Evolutionary conservation across 2,113 vertebrate genomes (phyloP).

Genomic region (Plotosus lineatus): DNA sequence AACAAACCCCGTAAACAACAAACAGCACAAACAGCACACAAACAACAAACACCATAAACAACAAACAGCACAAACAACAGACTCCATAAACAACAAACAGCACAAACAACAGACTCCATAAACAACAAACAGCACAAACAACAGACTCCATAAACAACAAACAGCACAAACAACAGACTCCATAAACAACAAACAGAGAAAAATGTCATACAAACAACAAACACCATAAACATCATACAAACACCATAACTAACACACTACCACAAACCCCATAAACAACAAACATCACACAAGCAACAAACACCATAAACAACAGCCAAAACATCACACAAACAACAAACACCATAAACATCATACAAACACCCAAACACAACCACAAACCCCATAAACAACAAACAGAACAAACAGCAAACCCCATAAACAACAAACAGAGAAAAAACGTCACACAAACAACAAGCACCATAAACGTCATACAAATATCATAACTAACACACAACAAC

Average conservation of each 20-base stretch:
- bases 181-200: neutral
- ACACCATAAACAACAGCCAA: neutral
- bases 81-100: neutral
- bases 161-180: neutral
- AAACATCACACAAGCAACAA: neutral
- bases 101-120: too few species aligned
- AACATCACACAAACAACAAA: neutral
- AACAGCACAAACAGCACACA: neutral
- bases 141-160: neutral
- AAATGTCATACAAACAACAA: neutral
- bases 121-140: neutral
- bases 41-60: neutral
- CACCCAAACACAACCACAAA: neutral
- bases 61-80: neutral
- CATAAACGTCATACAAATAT: neutral
- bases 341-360: neutral
- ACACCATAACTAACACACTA: neutral
- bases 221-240: neutral
- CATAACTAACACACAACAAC: neutral
- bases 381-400: too few species aligned
- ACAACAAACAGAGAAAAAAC: neutral
- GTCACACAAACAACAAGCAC: neutral
- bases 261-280: neutral
- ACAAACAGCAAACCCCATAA: neutral
- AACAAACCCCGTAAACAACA: neutral